Conservation (phyloP, 1,140 invertebrate genomes). For the Camponotus floridanus region DNA sequence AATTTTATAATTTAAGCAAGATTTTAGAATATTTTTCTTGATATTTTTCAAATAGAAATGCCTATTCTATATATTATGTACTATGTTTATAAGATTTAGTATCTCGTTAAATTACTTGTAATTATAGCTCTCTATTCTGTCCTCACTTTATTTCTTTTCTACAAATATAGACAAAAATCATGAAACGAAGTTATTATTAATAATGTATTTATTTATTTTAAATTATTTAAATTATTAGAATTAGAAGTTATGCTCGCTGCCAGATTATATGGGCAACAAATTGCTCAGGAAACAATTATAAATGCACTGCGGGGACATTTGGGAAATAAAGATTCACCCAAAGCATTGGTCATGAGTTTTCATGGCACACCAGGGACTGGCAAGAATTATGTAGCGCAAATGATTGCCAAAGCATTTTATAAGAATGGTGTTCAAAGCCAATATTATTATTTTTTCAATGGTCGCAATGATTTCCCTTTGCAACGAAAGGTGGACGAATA, state of each 20-base stretch:
- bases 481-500: conserved; percentile 84
- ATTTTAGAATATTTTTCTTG: background rate
- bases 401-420: conserved; percentile 93
- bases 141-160: background rate
- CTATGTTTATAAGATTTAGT: background rate
- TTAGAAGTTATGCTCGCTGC: conserved; percentile 77
- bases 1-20: background rate
- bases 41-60: conserved; percentile 23
- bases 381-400: conserved; percentile 94
- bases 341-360: conserved; percentile 91
- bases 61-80: background rate
- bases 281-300: conserved; percentile 87
- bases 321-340: conserved; percentile 85
- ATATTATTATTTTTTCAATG: conserved; percentile 94
- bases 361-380: conserved; percentile 94
- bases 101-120: background rate
- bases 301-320: conserved; percentile 88
- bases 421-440: conserved; percentile 90
- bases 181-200: too few species aligned
- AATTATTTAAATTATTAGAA: conserved; percentile 79
- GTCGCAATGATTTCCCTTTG: conserved; percentile 92
- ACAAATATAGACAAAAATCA: background rate
- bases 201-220: conserved; percentile 45
- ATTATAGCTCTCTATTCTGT: background rate
- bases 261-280: conserved; percentile 89